Conservation (phyloP, 2,888 invertebrate genomes). For the Zygogramma bicolorata region DNA sequence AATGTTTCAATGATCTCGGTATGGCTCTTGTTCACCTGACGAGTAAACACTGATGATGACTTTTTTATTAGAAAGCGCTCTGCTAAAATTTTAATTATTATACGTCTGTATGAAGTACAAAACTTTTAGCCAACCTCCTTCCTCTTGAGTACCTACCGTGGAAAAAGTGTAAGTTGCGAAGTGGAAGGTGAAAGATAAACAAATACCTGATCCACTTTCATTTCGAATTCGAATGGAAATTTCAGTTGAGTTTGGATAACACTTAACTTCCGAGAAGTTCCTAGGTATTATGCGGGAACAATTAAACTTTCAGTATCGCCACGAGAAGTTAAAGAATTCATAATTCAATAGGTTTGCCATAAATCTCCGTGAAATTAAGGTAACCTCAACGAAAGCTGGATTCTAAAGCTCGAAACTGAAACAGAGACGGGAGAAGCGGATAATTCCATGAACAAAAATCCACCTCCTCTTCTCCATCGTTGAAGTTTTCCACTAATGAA, state of each 20-base stretch:
- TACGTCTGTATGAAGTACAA: too few relatives aligned
- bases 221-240: neutral
- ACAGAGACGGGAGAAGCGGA: neutral
- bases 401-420: neutral
- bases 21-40: too few relatives aligned
- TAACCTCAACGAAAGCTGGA: neutral
- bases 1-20: too few relatives aligned
- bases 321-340: neutral
- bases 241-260: neutral
- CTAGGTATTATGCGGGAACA: neutral
- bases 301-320: neutral
- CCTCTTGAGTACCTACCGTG: too few relatives aligned
- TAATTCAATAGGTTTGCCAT: neutral
- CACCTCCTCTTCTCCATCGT: neutral
- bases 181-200: too few relatives aligned
- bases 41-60: too few relatives aligned
- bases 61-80: too few relatives aligned
- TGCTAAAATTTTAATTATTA: too few relatives aligned
- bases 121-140: too few relatives aligned
- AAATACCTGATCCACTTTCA: neutral
- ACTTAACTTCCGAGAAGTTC: neutral
- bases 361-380: neutral
- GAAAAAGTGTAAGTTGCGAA: too few relatives aligned
- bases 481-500: neutral
- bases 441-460: neutral